A percentile compares a stretch with the other conserved stretches of the same genome.
These are phyloP conservation scores for Stenoptilia bipunctidactyla DNA, from an alignment of 2,888 invertebrate species.

Conservation along the genomic window DNA sequence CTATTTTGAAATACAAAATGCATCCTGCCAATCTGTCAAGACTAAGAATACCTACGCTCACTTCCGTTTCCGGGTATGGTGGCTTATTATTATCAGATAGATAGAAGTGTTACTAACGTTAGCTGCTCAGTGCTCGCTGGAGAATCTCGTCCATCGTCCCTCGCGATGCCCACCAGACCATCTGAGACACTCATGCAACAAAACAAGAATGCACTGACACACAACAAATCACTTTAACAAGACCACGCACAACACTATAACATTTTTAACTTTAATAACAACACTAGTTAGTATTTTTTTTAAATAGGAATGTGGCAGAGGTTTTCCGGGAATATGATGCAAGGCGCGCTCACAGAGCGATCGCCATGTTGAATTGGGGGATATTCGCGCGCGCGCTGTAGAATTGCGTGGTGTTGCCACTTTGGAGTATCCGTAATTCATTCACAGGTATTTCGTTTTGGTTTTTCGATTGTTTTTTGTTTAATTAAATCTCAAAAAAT, in stretches of 20 bases:
- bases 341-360: constrained; percentile 48
- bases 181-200: constrained; percentile 62
- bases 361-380: constrained; percentile 56
- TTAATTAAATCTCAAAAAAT: too few relatives aligned
- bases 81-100: not conserved
- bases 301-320: constrained; percentile 18
- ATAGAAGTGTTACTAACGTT: constrained; percentile 40
- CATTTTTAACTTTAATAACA: constrained; percentile 32
- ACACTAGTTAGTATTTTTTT: constrained; percentile 23
- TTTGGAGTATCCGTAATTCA: not conserved
- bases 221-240: constrained; percentile 27
- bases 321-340: constrained; percentile 35
- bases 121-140: constrained; percentile 65
- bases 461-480: too few relatives aligned
- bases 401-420: constrained; percentile 31
- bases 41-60: too few relatives aligned
- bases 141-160: constrained; percentile 55
- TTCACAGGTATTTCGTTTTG: too few relatives aligned
- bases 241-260: constrained; percentile 38
- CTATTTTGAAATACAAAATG: too few relatives aligned
- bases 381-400: constrained; percentile 61
- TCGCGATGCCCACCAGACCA: constrained; percentile 41
- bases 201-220: constrained; percentile 42
- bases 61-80: too few relatives aligned
- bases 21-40: too few relatives aligned